Percentiles rank a stretch among this genome's conserved stretches.
Conservation (phyloP, 2,113 vertebrate genomes). For the Morone chrysops region DNA sequence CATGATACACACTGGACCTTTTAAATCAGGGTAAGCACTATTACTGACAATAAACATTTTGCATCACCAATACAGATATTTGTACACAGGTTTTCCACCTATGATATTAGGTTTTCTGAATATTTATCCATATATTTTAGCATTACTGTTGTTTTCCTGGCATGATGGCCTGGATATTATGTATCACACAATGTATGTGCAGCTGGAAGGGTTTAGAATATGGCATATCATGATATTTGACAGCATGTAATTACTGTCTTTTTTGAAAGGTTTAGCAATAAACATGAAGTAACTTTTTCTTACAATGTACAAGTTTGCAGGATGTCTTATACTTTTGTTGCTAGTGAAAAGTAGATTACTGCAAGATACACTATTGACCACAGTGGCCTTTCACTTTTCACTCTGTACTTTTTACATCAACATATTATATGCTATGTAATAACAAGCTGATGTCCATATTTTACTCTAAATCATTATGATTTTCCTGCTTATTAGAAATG, state of each 20-base stretch:
- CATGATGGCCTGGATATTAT: not conserved
- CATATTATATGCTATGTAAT: not conserved
- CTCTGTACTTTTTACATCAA: not conserved
- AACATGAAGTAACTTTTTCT: not conserved
- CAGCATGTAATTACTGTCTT: not conserved
- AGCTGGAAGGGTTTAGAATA: not conserved
- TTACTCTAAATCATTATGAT: not conserved
- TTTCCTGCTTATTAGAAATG: not conserved
- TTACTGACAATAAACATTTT: not conserved
- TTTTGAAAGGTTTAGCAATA: conserved; percentile 12
- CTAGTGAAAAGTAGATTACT: not conserved
- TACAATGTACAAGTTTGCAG: not conserved
- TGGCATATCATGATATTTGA: not conserved
- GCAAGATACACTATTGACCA: conserved; percentile 15
- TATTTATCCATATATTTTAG: not conserved
- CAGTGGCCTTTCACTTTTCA: conserved; percentile 46
- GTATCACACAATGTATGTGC: not conserved
- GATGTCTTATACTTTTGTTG: not conserved
- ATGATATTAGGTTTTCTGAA: not conserved
- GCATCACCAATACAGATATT: not conserved
- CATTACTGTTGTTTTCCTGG: not conserved
- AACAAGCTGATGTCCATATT: not conserved
- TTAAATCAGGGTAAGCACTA: not conserved
- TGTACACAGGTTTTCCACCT: not conserved
- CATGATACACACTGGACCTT: too few relatives aligned